Base-by-base conservation (phyloP, 2,113 vertebrate species). In the Ia io region DNA sequence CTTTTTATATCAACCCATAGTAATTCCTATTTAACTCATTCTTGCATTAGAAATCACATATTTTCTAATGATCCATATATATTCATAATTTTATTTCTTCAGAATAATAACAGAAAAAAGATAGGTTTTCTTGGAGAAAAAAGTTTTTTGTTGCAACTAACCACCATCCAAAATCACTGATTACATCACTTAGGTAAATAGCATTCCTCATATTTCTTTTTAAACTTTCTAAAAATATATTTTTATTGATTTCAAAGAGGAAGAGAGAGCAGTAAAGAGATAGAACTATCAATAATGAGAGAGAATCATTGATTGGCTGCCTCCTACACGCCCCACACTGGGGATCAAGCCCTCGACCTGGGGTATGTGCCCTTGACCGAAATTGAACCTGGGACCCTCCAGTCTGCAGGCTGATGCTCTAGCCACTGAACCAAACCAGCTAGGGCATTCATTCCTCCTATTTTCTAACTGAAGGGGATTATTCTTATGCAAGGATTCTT, bases 21-120 rank as follows among this genome's bases (percentile, higher is more conserved):
- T 49, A 70, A 71, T 82, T 76, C 65, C n/a, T 90, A 40, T 73
- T 92, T 88, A 30, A 84, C 30, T 96, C 76, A 84, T n/a, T 56
- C 30, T 87, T 88, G 69, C 6, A 92, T 49, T 47, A 65, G 0
- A 5, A 71, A 59, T 77, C 25, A 76, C 2, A 30, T 53, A 59
- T 59, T 59, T 59, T 59, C 56, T 59, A 59, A 28, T 59, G 51
- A 23, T 56, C 6, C 23, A 23, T 59, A 59, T 59, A 25, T 59
- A 59, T 25, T 25, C 28, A 3, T 59, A 91, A 51, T 92, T 65
- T 82, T 71, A 49, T 77, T 76, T 76, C 18, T 71, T 83, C 32
- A 69, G 44, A 23, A 82, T 65, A 82, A 9, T 70, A 73, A 53
- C 5, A 88, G 30, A 3, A 32, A 59, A 87, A n/a, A 73, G 6